These are phyloP conservation scores for Philotrypesis tridentata DNA, from an alignment of 1,140 invertebrate species.

Conservation along the genomic window DNA sequence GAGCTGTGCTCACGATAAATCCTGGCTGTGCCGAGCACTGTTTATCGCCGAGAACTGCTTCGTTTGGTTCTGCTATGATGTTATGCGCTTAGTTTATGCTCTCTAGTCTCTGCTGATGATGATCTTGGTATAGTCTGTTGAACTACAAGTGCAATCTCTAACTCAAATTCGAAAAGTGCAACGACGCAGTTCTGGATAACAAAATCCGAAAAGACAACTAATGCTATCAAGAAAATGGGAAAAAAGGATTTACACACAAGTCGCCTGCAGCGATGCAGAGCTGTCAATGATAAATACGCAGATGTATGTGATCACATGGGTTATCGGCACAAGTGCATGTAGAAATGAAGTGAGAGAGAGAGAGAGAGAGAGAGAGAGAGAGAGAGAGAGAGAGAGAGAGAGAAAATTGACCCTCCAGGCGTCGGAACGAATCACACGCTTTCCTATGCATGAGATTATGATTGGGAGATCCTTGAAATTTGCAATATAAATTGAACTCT, in stretches of 20 bases:
- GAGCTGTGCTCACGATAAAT: neutral
- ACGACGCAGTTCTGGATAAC: neutral
- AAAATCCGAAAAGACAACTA: neutral
- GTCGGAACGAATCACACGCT: neutral
- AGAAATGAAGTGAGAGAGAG: constrained; percentile 6
- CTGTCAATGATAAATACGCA: constrained; percentile 8
- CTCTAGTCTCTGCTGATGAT: neutral
- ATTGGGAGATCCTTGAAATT: constrained; percentile 8
- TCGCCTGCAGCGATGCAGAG: neutral
- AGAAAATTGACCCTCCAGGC: neutral
- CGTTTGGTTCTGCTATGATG: neutral
- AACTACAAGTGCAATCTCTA: too few relatives aligned
- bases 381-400: neutral
- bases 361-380: neutral
- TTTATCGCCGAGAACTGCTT: neutral
- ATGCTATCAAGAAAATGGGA: neutral
- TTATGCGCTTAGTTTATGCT: neutral
- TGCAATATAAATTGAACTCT: neutral
- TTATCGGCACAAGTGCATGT: neutral
- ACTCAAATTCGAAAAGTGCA: too few relatives aligned
- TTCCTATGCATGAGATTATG: constrained; percentile 27
- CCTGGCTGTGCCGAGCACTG: neutral
- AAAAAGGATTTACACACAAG: neutral
- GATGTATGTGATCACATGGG: neutral
- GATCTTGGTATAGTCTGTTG: neutral